phyloP scores from a whole-genome alignment of 2,797 vertebrate genomes.

The Cephalopachus bancanus region DNA sequence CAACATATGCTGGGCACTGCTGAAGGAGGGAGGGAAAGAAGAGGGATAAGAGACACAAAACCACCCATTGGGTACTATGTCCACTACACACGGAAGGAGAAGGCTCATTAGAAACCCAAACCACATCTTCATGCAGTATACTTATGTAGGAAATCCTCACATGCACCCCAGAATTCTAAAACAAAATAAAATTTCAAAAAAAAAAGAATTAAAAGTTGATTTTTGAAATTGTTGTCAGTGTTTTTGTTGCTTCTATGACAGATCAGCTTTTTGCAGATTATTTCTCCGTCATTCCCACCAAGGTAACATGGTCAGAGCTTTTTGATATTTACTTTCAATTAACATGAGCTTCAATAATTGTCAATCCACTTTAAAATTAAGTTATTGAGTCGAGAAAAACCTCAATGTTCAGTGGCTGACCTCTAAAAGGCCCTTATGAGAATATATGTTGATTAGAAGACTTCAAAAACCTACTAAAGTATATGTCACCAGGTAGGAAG shows the following conservation, averaged over 20 bases:
- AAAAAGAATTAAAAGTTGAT: background rate
- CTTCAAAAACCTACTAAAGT: background rate
- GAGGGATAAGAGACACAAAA: too few species aligned
- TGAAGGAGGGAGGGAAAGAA: too few species aligned
- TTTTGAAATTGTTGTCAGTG: background rate
- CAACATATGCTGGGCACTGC: too few species aligned
- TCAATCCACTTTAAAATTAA: constrained; percentile 20
- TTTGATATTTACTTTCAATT: background rate
- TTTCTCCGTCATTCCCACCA: background rate
- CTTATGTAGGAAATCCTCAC: too few species aligned
- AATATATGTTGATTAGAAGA: constrained; percentile 2
- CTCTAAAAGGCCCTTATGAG: background rate
- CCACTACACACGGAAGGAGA: too few species aligned
- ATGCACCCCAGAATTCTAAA: too few species aligned
- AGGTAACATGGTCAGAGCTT: background rate
- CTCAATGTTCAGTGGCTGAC: background rate
- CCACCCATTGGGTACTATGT: too few species aligned
- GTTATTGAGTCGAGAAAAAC: background rate
- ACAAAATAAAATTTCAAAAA: too few species aligned
- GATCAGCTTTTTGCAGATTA: background rate
- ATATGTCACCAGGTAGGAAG: background rate
- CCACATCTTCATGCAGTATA: too few species aligned
- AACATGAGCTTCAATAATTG: background rate
- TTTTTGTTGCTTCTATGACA: constrained; percentile 26
- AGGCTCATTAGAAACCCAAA: too few species aligned